Percentiles rank a stretch among this genome's conserved stretches.
phyloP scores from a whole-genome alignment of 2,113 vertebrate species.

The Megalops atlanticus region DNA sequence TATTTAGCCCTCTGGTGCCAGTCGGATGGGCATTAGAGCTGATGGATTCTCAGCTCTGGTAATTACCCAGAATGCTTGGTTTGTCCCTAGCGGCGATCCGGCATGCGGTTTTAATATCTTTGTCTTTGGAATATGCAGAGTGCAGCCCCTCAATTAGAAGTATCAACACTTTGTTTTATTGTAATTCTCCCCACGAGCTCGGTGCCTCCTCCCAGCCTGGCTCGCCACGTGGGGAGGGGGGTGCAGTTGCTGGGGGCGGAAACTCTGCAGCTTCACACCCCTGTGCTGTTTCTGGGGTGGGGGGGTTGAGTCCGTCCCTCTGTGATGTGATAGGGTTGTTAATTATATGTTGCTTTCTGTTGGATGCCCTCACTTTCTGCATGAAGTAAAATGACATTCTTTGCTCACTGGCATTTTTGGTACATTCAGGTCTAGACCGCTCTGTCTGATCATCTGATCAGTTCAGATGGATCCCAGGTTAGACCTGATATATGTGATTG shows the following conservation, averaged over 20 bases:
- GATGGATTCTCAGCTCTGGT: slow-evolving; percentile 31
- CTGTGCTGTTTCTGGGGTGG: neutral
- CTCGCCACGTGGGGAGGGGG: neutral
- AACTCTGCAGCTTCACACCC: neutral
- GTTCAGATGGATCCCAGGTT: no score
- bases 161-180: slow-evolving; percentile 37
- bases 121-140: slow-evolving; percentile 31
- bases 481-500: no score
- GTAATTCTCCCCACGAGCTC: slow-evolving; percentile 24
- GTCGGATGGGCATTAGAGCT: slow-evolving; percentile 25
- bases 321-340: slow-evolving; percentile 1
- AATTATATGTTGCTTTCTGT: neutral
- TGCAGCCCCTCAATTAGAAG: slow-evolving; percentile 33
- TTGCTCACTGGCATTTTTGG: neutral
- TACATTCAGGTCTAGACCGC: no score
- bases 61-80: slow-evolving; percentile 33
- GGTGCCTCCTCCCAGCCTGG: neutral
- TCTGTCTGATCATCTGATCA: no score
- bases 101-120: slow-evolving; percentile 34
- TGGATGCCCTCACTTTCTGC: neutral
- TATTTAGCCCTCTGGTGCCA: slow-evolving; percentile 35
- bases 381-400: neutral
- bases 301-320: neutral
- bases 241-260: neutral
- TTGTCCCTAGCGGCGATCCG: slow-evolving; percentile 35